Evolutionary conservation across 92 coral and sea anemone species (phyloP).

Genomic region (Heliopora coerulea): DNA sequence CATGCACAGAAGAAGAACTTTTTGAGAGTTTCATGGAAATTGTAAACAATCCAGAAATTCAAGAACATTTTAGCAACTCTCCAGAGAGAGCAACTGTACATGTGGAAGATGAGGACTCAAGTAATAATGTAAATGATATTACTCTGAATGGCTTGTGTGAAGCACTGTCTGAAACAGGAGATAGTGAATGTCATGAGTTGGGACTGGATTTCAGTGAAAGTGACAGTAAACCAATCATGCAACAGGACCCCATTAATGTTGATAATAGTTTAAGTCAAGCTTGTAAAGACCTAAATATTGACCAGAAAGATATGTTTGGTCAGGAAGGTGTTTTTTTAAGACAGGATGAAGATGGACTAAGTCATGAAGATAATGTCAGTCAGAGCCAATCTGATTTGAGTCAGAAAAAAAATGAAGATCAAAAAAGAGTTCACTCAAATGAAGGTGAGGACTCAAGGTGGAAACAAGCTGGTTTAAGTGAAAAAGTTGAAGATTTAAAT

Average conservation of each 20-base stretch:
- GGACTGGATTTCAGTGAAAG: background rate
- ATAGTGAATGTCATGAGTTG: background rate
- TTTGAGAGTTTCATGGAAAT: slow-evolving; percentile 90
- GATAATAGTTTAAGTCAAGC: background rate
- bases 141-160: background rate
- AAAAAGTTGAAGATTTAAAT: background rate
- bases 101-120: background rate
- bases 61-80: background rate
- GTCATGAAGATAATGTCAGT: no score
- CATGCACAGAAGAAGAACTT: slow-evolving; percentile 58
- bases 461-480: no score
- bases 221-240: background rate
- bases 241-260: background rate
- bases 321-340: background rate
- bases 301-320: background rate
- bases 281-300: background rate
- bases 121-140: background rate
- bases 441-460: no score
- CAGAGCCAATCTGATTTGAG: no score
- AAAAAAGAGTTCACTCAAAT: no score
- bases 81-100: background rate
- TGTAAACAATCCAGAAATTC: slow-evolving; percentile 57
- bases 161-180: background rate
- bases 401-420: no score
- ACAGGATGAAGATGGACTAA: no score